Conservation (phyloP, 2,888 invertebrate genomes). For the Camptogramma bilineatum region DNA sequence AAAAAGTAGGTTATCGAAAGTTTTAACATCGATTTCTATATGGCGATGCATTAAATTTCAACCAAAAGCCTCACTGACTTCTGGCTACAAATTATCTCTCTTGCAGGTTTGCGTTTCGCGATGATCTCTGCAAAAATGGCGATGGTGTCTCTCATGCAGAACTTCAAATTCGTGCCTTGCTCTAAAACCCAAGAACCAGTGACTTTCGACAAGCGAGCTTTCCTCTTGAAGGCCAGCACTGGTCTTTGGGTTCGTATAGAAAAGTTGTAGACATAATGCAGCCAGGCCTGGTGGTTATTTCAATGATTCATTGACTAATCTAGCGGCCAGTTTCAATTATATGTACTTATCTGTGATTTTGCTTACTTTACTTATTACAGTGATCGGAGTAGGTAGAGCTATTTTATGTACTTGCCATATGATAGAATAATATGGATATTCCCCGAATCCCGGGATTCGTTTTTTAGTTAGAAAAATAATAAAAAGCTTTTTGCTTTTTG, state of each 20-base stretch:
- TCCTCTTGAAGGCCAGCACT: constrained; percentile 69
- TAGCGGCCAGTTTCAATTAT: too few species aligned
- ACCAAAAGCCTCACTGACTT: neutral
- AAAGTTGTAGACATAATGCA: constrained; percentile 46
- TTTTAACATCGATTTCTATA: neutral
- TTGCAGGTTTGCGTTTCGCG: constrained; percentile 82
- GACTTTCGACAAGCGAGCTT: constrained; percentile 62
- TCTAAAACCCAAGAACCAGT: constrained; percentile 73
- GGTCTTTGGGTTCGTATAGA: constrained; percentile 74
- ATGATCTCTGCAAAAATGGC: constrained; percentile 80
- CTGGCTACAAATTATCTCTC: constrained; percentile 11
- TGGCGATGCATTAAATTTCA: too few species aligned
- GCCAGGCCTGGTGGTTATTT: neutral
- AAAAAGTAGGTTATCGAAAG: too few species aligned
- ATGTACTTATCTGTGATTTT: too few species aligned
- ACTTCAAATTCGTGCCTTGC: constrained; percentile 71
- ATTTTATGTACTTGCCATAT: too few species aligned
- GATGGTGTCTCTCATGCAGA: constrained; percentile 73
- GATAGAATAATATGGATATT: too few species aligned
- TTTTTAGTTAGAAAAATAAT: too few species aligned
- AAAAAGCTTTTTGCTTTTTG: too few species aligned
- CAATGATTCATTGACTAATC: too few species aligned
- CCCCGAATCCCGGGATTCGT: too few species aligned
- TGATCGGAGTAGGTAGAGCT: too few species aligned
- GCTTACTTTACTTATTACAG: too few species aligned